A percentile compares a stretch with the other conserved stretches of the same genome.
These are phyloP conservation scores for Pygoscelis antarcticus DNA, from an alignment of 2,113 vertebrate species.

Conservation along the genomic window DNA sequence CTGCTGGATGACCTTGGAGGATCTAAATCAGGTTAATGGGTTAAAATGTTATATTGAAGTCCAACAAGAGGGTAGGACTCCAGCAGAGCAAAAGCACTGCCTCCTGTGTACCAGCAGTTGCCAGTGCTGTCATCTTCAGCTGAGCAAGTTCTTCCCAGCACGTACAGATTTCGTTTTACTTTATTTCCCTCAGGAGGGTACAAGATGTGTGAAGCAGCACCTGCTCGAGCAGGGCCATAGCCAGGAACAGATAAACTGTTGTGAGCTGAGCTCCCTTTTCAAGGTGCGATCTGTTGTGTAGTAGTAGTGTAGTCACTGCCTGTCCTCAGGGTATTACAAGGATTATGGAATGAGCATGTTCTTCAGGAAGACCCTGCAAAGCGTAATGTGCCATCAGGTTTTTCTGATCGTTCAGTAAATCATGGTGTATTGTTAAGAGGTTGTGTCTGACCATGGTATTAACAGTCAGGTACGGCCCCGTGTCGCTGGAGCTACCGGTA, in stretches of 20 bases:
- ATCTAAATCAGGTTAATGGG: neutral
- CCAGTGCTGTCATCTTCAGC: neutral
- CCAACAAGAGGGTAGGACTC: neutral
- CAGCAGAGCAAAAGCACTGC: neutral
- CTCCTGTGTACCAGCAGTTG: neutral
- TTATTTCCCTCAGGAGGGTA: neutral
- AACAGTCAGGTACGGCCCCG: fast-evolving
- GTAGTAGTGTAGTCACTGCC: neutral
- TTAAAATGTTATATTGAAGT: neutral
- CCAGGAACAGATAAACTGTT: neutral
- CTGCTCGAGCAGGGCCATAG: neutral
- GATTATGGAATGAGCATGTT: neutral
- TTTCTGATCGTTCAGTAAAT: fast-evolving
- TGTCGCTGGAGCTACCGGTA: neutral
- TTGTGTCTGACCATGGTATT: neutral
- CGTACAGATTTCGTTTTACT: neutral
- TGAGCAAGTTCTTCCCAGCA: neutral
- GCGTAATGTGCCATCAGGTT: neutral
- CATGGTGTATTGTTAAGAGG: neutral
- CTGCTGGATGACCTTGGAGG: neutral
- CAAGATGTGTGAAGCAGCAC: neutral
- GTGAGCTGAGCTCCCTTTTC: neutral
- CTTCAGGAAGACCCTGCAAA: neutral
- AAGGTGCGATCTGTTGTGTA: neutral
- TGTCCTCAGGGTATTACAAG: neutral